Evolutionary conservation across 2,888 invertebrate genomes (phyloP), one percentile per base, ranked within the genome.

Genomic region (Hirtodrosophila alboralis): DNA sequence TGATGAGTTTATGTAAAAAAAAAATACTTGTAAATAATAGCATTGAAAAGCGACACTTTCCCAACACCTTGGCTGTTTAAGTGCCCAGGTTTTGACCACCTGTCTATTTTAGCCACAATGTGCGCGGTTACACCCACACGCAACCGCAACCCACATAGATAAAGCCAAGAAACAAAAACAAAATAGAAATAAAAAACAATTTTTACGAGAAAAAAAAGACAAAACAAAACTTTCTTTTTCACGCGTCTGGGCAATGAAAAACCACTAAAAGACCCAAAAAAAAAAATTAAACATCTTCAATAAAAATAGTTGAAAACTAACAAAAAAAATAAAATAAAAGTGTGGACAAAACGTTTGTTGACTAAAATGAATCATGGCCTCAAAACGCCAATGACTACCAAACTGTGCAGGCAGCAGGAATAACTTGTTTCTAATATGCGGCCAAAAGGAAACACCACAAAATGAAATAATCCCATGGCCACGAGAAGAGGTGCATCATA

Each of bases 401-500:
- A 84, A 75, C 73, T 75, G 74, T 73, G 48, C 23, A 23, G 23
- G 52, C 66, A 79, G 66, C 86, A 84, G 84, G 84, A 85, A 85
- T 80, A 81, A 80, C 80, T 79, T 75, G 86, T 80, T 84, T 83
- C 87, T 85, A 84, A 81, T 71, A 73, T 78, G 68, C 79, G 68
- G 47, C 66, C 64, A 84, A 84, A 86, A 79, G 87, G 83, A 84
- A 84, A 83, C 75, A 84, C 87, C 83, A 84, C 87, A 86, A 86
- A 84, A 86, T 86, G 85, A 84, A 86, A 84, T 80, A 86, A 86
- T 85, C 87, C 87, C 86, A 86, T 87, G 87, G 86, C 72, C 86
- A 63, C 69, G 44, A n/a, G n/a, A 61, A 63, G 53, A 53, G 53
- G 23, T 61, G 53, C 49, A 52, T 54, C 60, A 44, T 56, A 56